Conservation (phyloP, 1,140 invertebrate species). For the Drosophila persimilis region DNA sequence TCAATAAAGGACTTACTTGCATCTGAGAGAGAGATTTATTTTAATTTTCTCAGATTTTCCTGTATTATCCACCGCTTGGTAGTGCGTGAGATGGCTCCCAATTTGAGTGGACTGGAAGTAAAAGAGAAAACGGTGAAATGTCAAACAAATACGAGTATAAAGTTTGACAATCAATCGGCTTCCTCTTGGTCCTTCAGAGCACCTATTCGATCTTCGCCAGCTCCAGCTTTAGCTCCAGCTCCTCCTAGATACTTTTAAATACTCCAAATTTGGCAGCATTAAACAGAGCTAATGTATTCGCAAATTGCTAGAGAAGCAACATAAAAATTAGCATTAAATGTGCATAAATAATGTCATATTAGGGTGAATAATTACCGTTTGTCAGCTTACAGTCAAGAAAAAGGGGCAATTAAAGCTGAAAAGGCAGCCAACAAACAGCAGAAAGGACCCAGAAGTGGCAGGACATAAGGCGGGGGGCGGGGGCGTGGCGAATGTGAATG, state of each 20-base stretch:
- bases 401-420: constrained; percentile 47
- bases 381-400: constrained; percentile 53
- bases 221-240: too few species aligned
- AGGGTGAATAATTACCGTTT: constrained; percentile 71
- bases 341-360: constrained; percentile 75
- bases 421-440: constrained; percentile 22
- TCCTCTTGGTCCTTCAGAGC: too few species aligned
- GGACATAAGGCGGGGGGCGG: background rate
- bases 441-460: background rate
- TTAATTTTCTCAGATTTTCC: too few species aligned
- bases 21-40: too few species aligned
- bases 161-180: too few species aligned
- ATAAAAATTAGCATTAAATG: constrained; percentile 54
- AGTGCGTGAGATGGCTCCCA: too few species aligned
- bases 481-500: background rate
- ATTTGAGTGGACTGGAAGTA: too few species aligned
- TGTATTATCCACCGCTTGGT: too few species aligned
- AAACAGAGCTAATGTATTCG: background rate
- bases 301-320: constrained; percentile 1
- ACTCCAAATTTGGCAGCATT: background rate
- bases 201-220: too few species aligned
- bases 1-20: too few species aligned
- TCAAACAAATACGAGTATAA: too few species aligned
- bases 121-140: too few species aligned
- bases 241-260: background rate